Evolutionary conservation across 2,888 invertebrate species (phyloP), one percentile per base, ranked within the genome.

Genomic region (Diarsia brunnea): DNA sequence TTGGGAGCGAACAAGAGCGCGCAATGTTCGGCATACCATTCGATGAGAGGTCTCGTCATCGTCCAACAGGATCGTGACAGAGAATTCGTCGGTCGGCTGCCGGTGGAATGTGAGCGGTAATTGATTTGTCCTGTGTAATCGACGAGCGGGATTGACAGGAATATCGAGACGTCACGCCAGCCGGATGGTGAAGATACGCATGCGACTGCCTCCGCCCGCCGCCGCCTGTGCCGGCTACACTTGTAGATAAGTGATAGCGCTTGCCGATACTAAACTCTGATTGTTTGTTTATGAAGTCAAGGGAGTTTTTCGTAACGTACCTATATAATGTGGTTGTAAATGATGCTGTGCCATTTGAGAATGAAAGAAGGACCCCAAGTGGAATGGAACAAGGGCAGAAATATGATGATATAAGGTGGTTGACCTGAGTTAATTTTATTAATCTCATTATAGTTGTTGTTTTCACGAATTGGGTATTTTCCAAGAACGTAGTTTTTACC

Each of bases 111-210:
- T 94, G 91, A 93, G 90, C 91, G 91, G 92, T 96, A 96, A 96
- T 96, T 96, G 96, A 96, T 96, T 96, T 94, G 96, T 96, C 95
- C 95, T 95, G 93, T 93, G 95, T 96, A 94, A 95, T 95, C 94
- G 94, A 94, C 86, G 91, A 90, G 90, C 91, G 91, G 93, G 94
- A 95, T 94, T 94, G 95, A 95, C 95, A 90, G 94, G 93, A 92
- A 92, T 92, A 93, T 93, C 91, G 94, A 93, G 93, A 93, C 92
- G 91, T 94, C 93, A 92, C 89, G 87, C 87, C 83, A 87, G 79
- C 82, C 84, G 82, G 86, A 87, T 88, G 79, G 80, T 75, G 75
- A 75, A 87, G 87, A 85, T 82, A 84, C 75, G 74, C 73, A 81
- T 73, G 84, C 76, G 64, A 68, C 78, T 55, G 67, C 67, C 49